phyloP scores from a whole-genome alignment of 2,113 vertebrate genomes.

The Phocoena phocoena region DNA sequence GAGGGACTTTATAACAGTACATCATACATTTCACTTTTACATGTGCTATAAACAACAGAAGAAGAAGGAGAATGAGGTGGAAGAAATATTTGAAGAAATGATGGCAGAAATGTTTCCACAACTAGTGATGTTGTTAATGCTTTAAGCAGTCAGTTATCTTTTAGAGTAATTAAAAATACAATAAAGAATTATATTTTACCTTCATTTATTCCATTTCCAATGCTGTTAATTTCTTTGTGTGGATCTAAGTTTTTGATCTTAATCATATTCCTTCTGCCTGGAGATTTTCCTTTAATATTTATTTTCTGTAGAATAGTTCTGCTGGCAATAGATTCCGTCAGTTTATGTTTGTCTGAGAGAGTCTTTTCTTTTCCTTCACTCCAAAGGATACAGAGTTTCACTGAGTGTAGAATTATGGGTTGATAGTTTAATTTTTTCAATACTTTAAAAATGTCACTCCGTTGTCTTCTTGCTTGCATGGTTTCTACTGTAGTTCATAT shows the following conservation, averaged over 20 bases:
- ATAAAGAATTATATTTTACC: background rate
- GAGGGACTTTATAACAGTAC: too few relatives aligned
- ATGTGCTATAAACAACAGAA: background rate
- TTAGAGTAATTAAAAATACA: conserved; percentile 5
- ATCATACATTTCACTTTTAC: background rate
- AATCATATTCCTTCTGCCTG: conserved; percentile 17
- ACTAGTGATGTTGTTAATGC: background rate
- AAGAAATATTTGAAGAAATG: conserved; percentile 19
- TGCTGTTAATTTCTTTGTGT: conserved; percentile 31
- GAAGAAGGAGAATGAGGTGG: background rate
- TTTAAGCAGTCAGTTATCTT: conserved; percentile 25
- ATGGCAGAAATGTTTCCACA: background rate
- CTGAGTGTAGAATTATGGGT: background rate
- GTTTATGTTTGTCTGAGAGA: conserved; percentile 15
- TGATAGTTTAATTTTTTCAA: background rate
- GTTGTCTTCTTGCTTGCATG: conserved; percentile 32
- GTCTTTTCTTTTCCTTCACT: conserved; percentile 21
- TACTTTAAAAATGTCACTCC: background rate
- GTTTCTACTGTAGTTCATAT: background rate
- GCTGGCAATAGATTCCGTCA: background rate
- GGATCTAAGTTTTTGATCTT: conserved; percentile 9
- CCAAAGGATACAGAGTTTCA: conserved; percentile 3
- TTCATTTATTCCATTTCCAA: background rate
- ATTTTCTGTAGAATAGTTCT: background rate
- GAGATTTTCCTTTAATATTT: background rate